phyloP scores from a whole-genome alignment of 1,140 invertebrate genomes.

The Euwallacea fornicatus region DNA sequence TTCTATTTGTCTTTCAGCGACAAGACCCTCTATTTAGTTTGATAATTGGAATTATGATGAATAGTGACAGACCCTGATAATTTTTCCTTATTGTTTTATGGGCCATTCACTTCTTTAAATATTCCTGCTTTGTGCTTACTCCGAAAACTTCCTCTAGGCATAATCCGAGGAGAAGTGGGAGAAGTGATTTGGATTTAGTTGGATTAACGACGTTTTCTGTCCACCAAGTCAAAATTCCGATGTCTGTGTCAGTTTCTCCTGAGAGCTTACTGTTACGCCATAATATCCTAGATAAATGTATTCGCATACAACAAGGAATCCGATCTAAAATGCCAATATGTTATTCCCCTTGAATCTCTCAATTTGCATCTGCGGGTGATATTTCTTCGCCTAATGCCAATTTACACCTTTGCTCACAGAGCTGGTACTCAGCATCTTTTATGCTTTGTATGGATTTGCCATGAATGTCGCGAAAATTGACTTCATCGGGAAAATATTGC shows the following conservation, averaged over 20 bases:
- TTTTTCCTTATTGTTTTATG: slow-evolving; percentile 6
- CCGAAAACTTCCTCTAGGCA: no score
- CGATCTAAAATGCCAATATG: slow-evolving; percentile 7
- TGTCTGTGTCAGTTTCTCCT: no score
- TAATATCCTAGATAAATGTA: slow-evolving; percentile 3
- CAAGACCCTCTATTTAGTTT: slow-evolving; percentile 28
- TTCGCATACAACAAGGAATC: slow-evolving; percentile 1
- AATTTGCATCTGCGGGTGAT: slow-evolving; percentile 21
- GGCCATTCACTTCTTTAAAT: neutral
- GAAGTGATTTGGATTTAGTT: no score
- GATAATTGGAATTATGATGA: slow-evolving; percentile 38
- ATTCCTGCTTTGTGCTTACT: neutral
- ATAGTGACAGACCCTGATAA: slow-evolving; percentile 31
- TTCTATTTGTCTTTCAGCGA: slow-evolving; percentile 21
- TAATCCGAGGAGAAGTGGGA: no score
- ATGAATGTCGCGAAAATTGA: slow-evolving; percentile 16
- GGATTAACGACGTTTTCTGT: no score
- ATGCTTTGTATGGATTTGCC: slow-evolving; percentile 21
- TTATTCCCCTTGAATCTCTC: slow-evolving; percentile 14
- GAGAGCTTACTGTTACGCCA: neutral
- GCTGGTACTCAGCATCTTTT: slow-evolving; percentile 17
- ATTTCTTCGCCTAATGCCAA: slow-evolving; percentile 17
- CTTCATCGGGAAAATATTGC: slow-evolving; percentile 5
- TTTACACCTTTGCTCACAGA: slow-evolving; percentile 19
- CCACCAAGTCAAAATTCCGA: no score